Base-by-base conservation (phyloP, 2,888 invertebrate genomes). In the Caenorhabditis sinica region DNA sequence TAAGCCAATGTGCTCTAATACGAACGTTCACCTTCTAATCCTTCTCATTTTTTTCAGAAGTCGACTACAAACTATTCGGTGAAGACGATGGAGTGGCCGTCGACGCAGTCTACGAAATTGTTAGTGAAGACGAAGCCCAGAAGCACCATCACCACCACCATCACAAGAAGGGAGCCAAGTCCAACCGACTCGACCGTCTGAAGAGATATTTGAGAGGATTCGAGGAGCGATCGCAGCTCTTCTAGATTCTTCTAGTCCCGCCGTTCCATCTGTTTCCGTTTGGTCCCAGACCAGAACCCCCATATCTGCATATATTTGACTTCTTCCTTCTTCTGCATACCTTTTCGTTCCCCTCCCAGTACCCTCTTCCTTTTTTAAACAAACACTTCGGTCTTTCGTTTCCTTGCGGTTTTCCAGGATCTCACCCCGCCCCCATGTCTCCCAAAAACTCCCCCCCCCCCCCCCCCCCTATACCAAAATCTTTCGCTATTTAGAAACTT, bases 141-240 rank as follows among this genome's bases (percentile, higher is more conserved):
- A 43, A 65, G 23, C 51, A 74, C 40, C 82, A 75, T 43, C 82
- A 82, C 43, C 82, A 82, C 56, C 68, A 74, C 13, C 69, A 82
- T 13, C 82, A 82, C 82, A 82, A 75, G 71, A 75, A 82, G 68
- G 23, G 36, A 45, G 30, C 25, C 15, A 82, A 82, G 56, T 28
- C 75, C 15, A 82, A 82, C 61, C 82, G 75, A 5, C 36, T 82
- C 15, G 82, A 82, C 2, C 49, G 82, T 45, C 75, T 82, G 5
- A 74, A 65, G 36, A 45, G 82, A 33, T 82, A 53, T 40, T 25
- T 81, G 8, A 43, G 23, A 3, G 63, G 63, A 63, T 63, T 40
- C 20, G 66, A 75, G 49, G 49, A 49, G 49, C 20, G 20, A 49
- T n/a, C 49, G 8, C n/a, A 49, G 49, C 40, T 53, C 33, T n/a